These are phyloP conservation scores for Chromoteleia sp. DNA, from an alignment of 2,888 invertebrate species.

Conservation along the genomic window DNA sequence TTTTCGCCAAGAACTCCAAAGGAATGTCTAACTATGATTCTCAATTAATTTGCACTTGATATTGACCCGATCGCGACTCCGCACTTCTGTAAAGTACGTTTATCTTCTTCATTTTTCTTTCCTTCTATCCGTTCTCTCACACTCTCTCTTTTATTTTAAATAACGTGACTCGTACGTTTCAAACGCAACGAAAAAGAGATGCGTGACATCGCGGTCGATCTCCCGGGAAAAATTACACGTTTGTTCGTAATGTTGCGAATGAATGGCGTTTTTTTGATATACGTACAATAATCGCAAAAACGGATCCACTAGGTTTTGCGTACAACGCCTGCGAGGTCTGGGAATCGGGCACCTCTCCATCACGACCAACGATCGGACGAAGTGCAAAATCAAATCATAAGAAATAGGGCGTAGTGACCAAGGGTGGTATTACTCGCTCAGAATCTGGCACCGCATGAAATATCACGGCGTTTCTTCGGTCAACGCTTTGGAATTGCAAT, in stretches of 20 bases:
- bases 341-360: constrained; percentile 72
- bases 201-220: constrained; percentile 23
- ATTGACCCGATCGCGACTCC: constrained; percentile 48
- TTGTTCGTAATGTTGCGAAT: constrained; percentile 46
- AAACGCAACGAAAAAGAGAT: constrained; percentile 33
- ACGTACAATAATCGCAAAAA: constrained; percentile 34
- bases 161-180: neutral
- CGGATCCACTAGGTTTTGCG: constrained; percentile 29
- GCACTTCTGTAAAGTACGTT: constrained; percentile 29
- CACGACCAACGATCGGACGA: constrained; percentile 75
- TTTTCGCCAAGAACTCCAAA: constrained; percentile 76
- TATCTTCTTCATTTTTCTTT: constrained; percentile 18
- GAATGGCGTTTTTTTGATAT: constrained; percentile 36
- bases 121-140: neutral
- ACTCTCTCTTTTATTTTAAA: neutral
- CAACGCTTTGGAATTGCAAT: constrained; percentile 93
- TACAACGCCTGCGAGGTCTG: constrained; percentile 27
- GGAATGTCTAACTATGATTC: constrained; percentile 81
- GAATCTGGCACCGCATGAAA: constrained; percentile 98
- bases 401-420: constrained; percentile 98
- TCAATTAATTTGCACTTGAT: constrained; percentile 71
- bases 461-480: constrained; percentile 92
- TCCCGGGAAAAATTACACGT: constrained; percentile 39
- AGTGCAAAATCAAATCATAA: constrained; percentile 87
- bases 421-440: constrained; percentile 96